phyloP scores from a whole-genome alignment of 2,113 vertebrate species.

The Heloderma charlesbogerti region DNA sequence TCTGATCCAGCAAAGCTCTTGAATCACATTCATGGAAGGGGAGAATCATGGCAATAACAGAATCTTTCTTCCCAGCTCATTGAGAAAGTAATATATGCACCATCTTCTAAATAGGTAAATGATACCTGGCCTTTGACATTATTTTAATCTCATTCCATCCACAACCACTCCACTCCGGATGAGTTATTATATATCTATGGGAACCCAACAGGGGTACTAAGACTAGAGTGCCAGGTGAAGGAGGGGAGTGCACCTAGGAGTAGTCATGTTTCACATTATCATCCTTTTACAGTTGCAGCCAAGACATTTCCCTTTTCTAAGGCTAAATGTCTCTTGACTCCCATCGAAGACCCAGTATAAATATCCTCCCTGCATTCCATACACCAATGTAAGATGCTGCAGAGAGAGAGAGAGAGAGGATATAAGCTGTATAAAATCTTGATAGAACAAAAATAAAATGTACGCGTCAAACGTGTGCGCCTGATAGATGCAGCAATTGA shows the following conservation, averaged over 20 bases:
- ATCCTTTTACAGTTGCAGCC: constrained; percentile 71
- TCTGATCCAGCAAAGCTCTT: not conserved
- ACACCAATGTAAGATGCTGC: constrained; percentile 78
- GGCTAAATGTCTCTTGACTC: constrained; percentile 80
- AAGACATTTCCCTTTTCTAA: constrained; percentile 75
- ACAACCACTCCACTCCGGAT: not conserved
- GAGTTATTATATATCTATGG: not conserved
- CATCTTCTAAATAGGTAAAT: fast-evolving
- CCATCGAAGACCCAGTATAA: constrained; percentile 74
- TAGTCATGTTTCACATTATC: constrained; percentile 76
- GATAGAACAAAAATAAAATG: constrained; percentile 87
- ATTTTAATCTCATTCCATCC: not conserved
- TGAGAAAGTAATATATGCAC: not conserved
- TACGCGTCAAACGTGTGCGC: constrained; percentile 83
- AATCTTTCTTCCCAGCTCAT: not conserved
- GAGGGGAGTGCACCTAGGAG: constrained; percentile 37
- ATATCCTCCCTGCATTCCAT: constrained; percentile 72
- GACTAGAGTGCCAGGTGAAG: constrained; percentile 47
- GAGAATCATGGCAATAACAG: not conserved
- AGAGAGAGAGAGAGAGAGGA: constrained; percentile 69
- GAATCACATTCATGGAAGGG: not conserved
- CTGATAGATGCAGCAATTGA: constrained; percentile 91
- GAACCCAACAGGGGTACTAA: constrained; percentile 37
- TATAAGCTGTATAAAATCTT: constrained; percentile 86
- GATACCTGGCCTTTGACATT: not conserved